Conservation (phyloP, 1,140 invertebrate genomes). For the Heliconius nattereri region DNA sequence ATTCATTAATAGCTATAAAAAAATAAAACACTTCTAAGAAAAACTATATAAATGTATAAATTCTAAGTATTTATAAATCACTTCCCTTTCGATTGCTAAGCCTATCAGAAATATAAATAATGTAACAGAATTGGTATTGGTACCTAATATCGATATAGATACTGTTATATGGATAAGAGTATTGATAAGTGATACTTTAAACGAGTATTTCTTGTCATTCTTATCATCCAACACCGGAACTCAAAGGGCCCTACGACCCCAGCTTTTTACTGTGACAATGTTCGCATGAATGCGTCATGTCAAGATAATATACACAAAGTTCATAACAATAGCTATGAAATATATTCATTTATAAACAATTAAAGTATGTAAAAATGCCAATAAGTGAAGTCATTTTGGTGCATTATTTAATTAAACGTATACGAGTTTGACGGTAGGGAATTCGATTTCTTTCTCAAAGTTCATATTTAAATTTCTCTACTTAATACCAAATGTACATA, state of each 20-base stretch:
- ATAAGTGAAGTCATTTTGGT: not conserved
- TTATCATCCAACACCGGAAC: slow-evolving; percentile 24
- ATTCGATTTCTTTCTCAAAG: no score
- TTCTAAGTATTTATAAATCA: no score
- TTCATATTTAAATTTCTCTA: no score
- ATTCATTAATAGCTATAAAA: no score
- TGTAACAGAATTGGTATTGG: not conserved
- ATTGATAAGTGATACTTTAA: slow-evolving; percentile 17
- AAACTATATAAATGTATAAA: no score
- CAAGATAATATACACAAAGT: slow-evolving; percentile 13
- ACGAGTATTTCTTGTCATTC: slow-evolving; percentile 22
- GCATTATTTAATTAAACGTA: not conserved
- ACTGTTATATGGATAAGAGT: not conserved
- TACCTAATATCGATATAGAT: not conserved
- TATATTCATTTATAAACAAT: not conserved
- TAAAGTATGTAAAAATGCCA: not conserved
- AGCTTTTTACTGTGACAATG: slow-evolving; percentile 16
- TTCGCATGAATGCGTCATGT: slow-evolving; percentile 21
- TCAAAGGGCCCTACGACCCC: slow-evolving; percentile 15
- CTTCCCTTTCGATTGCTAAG: not conserved
- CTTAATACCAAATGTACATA: no score
- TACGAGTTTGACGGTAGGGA: no score
- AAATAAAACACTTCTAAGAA: no score
- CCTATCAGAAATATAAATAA: slow-evolving; percentile 1
- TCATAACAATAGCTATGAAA: not conserved